A percentile compares a stretch with the other conserved stretches of the same genome.
phyloP scores from a whole-genome alignment of 2,888 invertebrate species.

The Polydrusus cervinus region DNA sequence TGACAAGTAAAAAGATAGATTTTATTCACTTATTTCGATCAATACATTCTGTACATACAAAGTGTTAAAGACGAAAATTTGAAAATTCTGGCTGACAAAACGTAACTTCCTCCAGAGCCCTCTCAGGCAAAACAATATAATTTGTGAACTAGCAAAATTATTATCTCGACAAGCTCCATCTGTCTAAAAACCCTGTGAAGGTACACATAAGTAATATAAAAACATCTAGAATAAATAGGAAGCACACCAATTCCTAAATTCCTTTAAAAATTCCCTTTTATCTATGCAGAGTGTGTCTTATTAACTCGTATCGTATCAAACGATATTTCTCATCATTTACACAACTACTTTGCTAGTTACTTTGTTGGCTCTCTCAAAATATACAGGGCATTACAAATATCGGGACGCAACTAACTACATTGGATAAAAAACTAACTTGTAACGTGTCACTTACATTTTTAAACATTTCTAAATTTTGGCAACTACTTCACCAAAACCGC shows the following conservation, averaged over 20 bases:
- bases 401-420: constrained; percentile 1
- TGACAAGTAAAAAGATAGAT: no score
- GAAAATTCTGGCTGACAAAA: no score
- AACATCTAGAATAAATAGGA: constrained; percentile 8
- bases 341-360: not conserved
- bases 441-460: not conserved
- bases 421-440: not conserved
- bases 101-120: no score
- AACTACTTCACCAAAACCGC: constrained; percentile 26
- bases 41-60: no score
- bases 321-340: constrained; percentile 8
- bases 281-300: constrained; percentile 5
- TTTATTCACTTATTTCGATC: no score
- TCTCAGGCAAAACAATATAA: no score
- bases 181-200: constrained; percentile 4
- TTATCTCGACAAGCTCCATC: not conserved
- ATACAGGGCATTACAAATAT: constrained; percentile 3
- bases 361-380: constrained; percentile 14
- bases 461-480: constrained; percentile 26
- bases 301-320: not conserved
- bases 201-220: not conserved
- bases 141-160: not conserved
- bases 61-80: no score
- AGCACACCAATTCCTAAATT: constrained; percentile 22
- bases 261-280: constrained; percentile 7